Evolutionary conservation across 64 coral and sea anemone genomes (phyloP).

Genomic region (Montipora foliosa): DNA sequence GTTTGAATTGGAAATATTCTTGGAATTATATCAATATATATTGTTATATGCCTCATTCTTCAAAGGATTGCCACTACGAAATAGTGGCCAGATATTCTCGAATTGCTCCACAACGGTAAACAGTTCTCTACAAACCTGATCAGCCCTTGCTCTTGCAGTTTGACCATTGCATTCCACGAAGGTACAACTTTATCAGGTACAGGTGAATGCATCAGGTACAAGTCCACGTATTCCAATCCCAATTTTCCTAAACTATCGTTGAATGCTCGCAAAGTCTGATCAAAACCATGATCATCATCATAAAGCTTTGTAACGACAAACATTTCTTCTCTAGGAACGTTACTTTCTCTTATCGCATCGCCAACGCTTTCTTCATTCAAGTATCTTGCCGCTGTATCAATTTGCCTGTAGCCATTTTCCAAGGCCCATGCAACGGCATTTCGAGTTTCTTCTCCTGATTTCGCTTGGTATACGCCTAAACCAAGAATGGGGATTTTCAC

Average conservation of each 20-base stretch:
- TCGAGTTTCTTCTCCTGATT: conserved; percentile 70
- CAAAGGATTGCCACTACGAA: no score
- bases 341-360: conserved; percentile 77
- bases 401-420: conserved; percentile 86
- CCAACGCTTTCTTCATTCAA: conserved; percentile 93
- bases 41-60: no score
- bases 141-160: conserved; percentile 81
- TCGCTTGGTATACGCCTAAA: conserved; percentile 78
- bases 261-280: conserved; percentile 81
- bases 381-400: conserved; percentile 95
- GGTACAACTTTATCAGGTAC: conserved; percentile 74
- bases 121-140: conserved; percentile 64
- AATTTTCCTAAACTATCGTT: conserved; percentile 76
- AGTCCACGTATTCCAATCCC: conserved; percentile 90
- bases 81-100: no score
- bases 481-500: conserved; percentile 87
- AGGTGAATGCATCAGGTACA: conserved; percentile 96
- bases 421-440: conserved; percentile 90
- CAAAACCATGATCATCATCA: conserved; percentile 89
- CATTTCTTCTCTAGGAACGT: conserved; percentile 76
- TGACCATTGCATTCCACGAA: conserved; percentile 95
- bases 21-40: no score
- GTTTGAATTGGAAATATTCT: no score
- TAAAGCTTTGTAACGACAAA: conserved; percentile 95
- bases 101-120: neutral